A percentile compares a stretch with the other conserved stretches of the same genome.
Evolutionary conservation across 2,113 vertebrate species (phyloP).

Genomic region (Austrofundulus limnaeus): DNA sequence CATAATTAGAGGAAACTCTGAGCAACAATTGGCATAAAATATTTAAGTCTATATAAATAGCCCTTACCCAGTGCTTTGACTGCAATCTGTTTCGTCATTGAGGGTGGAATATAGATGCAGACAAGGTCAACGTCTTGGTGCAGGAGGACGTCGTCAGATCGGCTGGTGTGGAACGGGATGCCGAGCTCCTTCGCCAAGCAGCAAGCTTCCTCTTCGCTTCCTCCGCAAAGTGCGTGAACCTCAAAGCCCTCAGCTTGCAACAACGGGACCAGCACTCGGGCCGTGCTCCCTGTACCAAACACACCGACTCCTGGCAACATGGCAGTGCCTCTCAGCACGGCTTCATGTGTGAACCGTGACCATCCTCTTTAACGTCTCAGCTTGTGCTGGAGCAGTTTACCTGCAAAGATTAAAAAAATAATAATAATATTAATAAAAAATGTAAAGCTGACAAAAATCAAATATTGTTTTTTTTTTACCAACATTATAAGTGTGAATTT

Average conservation of each 20-base stretch:
- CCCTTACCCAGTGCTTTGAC: constrained; percentile 94
- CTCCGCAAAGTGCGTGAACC: constrained; percentile 92
- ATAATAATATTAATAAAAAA: no score
- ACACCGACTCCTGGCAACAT: constrained; percentile 96
- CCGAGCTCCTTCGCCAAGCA: constrained; percentile 88
- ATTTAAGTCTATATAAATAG: neutral
- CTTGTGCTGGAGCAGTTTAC: neutral
- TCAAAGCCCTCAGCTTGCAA: constrained; percentile 93
- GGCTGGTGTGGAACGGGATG: constrained; percentile 93
- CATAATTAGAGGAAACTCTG: neutral
- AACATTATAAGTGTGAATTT: neutral
- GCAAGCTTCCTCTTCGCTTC: constrained; percentile 91
- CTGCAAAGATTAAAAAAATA: constrained; percentile 29
- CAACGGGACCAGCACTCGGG: constrained; percentile 89
- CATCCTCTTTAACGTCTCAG: constrained; percentile 22
- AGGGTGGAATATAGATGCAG: constrained; percentile 95
- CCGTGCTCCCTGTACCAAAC: constrained; percentile 94
- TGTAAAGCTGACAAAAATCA: neutral
- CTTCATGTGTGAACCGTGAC: constrained; percentile 43
- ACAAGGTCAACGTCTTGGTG: constrained; percentile 96
- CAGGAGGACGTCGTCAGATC: constrained; percentile 90
- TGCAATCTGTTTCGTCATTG: constrained; percentile 93
- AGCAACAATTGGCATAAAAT: neutral
- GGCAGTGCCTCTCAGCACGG: constrained; percentile 45
- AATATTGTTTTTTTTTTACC: neutral